phyloP scores from a whole-genome alignment of 2,797 vertebrate genomes.

The Harpagifer antarcticus region DNA sequence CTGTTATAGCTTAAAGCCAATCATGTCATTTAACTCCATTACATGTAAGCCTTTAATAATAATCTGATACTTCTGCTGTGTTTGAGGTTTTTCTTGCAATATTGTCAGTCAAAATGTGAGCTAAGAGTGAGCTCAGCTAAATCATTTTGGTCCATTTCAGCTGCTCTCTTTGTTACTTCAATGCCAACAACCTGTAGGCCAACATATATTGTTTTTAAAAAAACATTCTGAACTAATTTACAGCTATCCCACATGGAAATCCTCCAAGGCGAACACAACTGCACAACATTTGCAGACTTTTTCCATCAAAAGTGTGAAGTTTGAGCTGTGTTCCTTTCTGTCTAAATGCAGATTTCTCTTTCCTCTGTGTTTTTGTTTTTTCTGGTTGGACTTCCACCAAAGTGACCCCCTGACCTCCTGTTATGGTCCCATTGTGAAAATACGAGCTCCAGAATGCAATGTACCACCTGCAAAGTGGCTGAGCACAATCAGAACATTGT shows the following conservation, averaged over 20 bases:
- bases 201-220: not conserved
- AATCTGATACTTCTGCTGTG: constrained; percentile 1
- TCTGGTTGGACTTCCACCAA: constrained; percentile 67
- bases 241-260: constrained; percentile 35
- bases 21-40: not conserved
- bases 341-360: constrained; percentile 49
- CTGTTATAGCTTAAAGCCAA: constrained; percentile 6
- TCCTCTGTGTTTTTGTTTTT: constrained; percentile 59
- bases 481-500: constrained; percentile 46
- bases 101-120: constrained; percentile 15
- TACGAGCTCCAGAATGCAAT: constrained; percentile 49
- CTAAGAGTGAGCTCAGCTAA: constrained; percentile 18
- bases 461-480: constrained; percentile 63
- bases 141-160: constrained; percentile 27
- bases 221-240: constrained; percentile 38
- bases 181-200: constrained; percentile 11
- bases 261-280: constrained; percentile 2
- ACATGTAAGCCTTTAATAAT: constrained; percentile 13
- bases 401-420: constrained; percentile 50
- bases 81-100: constrained; percentile 18
- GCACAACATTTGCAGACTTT: constrained; percentile 28
- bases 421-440: constrained; percentile 58
- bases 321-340: constrained; percentile 11
- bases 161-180: constrained; percentile 34
- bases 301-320: constrained; percentile 44